These are phyloP conservation scores for Eilema sororculum DNA, from an alignment of 2,888 invertebrate genomes.

Conservation along the genomic window DNA sequence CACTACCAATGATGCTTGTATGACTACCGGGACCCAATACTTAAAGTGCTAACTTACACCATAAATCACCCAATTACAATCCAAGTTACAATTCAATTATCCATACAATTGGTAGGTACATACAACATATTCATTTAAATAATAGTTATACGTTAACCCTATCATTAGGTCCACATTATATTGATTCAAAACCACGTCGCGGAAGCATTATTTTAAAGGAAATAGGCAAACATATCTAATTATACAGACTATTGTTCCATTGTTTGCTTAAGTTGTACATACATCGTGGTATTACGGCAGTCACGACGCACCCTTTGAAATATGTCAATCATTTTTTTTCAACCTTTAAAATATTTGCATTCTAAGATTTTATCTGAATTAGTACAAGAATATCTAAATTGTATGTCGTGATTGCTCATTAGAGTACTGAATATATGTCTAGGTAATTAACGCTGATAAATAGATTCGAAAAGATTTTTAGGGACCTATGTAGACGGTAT, in stretches of 20 bases:
- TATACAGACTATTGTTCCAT: constrained; percentile 63
- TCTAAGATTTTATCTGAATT: constrained; percentile 52
- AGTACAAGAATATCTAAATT: constrained; percentile 28
- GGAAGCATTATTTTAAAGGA: constrained; percentile 60
- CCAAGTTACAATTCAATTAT: too few species aligned
- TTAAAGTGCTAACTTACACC: too few species aligned
- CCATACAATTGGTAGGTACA: background rate
- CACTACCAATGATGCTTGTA: too few species aligned
- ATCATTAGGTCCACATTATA: constrained; percentile 26
- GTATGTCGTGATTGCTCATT: constrained; percentile 19
- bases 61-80: too few species aligned
- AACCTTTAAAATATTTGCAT: constrained; percentile 47
- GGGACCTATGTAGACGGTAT: background rate
- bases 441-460: background rate
- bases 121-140: background rate
- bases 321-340: constrained; percentile 64
- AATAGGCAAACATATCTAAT: constrained; percentile 58
- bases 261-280: constrained; percentile 50
- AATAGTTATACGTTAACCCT: constrained; percentile 11
- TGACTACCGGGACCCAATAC: too few species aligned
- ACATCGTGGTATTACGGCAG: constrained; percentile 27
- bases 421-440: constrained; percentile 6
- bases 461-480: constrained; percentile 3
- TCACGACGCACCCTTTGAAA: constrained; percentile 42
- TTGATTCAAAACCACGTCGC: constrained; percentile 28